Percentiles rank a stretch among this genome's conserved stretches.
Evolutionary conservation across 2,797 vertebrate genomes (phyloP).

Genomic region (Hydrolagus colliei): DNA sequence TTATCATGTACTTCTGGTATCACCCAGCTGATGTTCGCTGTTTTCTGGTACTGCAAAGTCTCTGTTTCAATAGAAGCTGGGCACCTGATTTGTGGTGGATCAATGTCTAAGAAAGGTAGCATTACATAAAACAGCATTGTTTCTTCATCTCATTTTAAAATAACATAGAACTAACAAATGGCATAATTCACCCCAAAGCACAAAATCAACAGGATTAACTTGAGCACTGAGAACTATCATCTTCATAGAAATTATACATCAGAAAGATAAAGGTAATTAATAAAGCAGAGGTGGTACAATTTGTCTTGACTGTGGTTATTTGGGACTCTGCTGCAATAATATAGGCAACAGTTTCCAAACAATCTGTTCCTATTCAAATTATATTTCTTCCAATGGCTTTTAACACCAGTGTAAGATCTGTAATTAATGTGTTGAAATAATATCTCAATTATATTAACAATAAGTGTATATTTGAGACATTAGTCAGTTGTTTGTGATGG

Average conservation of each 20-base stretch:
- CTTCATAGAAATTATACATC: background rate
- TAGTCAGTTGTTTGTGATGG: too few species aligned
- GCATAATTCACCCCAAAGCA: background rate
- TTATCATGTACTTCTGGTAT: conserved; percentile 75
- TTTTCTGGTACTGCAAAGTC: conserved; percentile 74
- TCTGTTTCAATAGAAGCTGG: conserved; percentile 68
- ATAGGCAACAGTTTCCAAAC: background rate
- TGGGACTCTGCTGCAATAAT: background rate
- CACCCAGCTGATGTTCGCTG: conserved; percentile 76
- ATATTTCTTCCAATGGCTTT: too few species aligned
- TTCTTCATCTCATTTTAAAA: background rate
- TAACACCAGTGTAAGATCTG: too few species aligned
- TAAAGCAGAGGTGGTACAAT: background rate
- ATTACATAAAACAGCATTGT: background rate
- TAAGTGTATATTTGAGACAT: too few species aligned
- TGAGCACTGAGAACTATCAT: background rate
- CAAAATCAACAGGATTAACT: background rate
- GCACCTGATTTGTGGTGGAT: conserved; percentile 76
- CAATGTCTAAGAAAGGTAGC: conserved; percentile 58
- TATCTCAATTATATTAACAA: too few species aligned
- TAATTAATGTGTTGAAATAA: too few species aligned
- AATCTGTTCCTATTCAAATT: too few species aligned
- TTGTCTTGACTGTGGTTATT: background rate
- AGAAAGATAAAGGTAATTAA: background rate
- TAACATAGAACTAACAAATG: background rate